phyloP scores from a whole-genome alignment of 2,113 vertebrate genomes.

The Elephantulus edwardii region DNA sequence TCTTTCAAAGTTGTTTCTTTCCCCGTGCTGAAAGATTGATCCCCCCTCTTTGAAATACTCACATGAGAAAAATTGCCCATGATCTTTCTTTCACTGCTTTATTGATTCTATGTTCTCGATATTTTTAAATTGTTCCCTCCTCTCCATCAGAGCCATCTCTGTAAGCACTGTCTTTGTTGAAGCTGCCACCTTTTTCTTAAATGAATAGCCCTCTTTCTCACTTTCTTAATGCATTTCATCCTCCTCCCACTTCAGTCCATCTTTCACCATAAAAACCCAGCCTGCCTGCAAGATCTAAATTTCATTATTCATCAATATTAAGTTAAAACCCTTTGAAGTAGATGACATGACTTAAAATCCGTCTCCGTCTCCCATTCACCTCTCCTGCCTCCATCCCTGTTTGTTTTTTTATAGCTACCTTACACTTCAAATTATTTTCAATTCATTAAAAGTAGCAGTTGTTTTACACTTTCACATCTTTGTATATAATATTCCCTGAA shows the following conservation, averaged over 20 bases:
- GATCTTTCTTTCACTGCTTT: constrained; percentile 22
- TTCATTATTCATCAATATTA: not conserved
- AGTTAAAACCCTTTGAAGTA: not conserved
- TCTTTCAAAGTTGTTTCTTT: constrained; percentile 43
- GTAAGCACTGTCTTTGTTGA: not conserved
- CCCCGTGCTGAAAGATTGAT: constrained; percentile 10
- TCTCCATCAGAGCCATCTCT: not conserved
- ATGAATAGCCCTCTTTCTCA: constrained; percentile 31
- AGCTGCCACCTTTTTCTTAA: not conserved
- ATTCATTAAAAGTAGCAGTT: not conserved
- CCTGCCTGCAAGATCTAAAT: not conserved
- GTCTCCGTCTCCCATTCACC: not conserved
- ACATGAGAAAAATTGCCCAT: constrained; percentile 23
- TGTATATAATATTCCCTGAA: not conserved
- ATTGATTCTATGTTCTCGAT: not conserved
- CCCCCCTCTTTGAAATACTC: constrained; percentile 39
- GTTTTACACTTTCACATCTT: not conserved
- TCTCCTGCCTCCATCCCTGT: not conserved
- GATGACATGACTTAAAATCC: not conserved
- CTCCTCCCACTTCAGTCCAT: not conserved
- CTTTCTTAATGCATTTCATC: constrained; percentile 5
- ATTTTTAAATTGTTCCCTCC: not conserved
- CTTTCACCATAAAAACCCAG: not conserved
- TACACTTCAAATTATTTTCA: not conserved
- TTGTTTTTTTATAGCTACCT: not conserved